phyloP scores from a whole-genome alignment of 2,888 invertebrate genomes.

The Hermaeophaga mercurialis region DNA sequence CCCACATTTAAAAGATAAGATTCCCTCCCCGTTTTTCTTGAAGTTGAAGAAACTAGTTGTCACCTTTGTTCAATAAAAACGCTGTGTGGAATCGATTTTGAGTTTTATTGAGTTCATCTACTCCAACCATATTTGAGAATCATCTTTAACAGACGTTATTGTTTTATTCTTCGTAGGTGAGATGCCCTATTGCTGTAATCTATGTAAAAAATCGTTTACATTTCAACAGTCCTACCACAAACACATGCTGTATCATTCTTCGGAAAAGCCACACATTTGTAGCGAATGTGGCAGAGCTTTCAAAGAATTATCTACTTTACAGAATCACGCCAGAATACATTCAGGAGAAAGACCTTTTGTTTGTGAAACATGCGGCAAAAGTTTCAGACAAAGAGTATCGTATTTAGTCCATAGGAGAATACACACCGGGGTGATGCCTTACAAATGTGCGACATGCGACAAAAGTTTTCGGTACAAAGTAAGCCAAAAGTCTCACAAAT shows the following conservation, averaged over 20 bases:
- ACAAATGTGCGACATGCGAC: slow-evolving; percentile 79
- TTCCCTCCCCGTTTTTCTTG: no score
- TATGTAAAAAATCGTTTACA: slow-evolving; percentile 84
- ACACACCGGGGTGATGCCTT: slow-evolving; percentile 86
- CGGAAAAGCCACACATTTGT: slow-evolving; percentile 80
- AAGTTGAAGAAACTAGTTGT: no score
- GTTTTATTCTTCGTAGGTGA: slow-evolving; percentile 67
- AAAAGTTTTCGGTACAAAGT: slow-evolving; percentile 86
- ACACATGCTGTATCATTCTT: slow-evolving; percentile 84
- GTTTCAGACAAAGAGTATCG: slow-evolving; percentile 84
- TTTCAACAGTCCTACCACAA: slow-evolving; percentile 91
- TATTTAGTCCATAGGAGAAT: slow-evolving; percentile 84
- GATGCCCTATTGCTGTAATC: slow-evolving; percentile 82
- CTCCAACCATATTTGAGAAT: no score
- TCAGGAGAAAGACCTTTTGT: slow-evolving; percentile 86
- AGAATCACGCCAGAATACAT: slow-evolving; percentile 84
- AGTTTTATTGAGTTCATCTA: no score
- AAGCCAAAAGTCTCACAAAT: slow-evolving; percentile 83
- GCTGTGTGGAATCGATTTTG: no score
- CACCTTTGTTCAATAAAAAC: no score
- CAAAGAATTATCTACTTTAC: slow-evolving; percentile 84
- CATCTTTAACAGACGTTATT: no score
- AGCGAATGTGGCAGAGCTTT: slow-evolving; percentile 80
- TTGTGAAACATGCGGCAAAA: slow-evolving; percentile 90
- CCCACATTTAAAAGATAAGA: no score